Percentiles rank a stretch among this genome's conserved stretches.
phyloP scores from a whole-genome alignment of 1,140 invertebrate genomes.

The Musca vetustissima region DNA sequence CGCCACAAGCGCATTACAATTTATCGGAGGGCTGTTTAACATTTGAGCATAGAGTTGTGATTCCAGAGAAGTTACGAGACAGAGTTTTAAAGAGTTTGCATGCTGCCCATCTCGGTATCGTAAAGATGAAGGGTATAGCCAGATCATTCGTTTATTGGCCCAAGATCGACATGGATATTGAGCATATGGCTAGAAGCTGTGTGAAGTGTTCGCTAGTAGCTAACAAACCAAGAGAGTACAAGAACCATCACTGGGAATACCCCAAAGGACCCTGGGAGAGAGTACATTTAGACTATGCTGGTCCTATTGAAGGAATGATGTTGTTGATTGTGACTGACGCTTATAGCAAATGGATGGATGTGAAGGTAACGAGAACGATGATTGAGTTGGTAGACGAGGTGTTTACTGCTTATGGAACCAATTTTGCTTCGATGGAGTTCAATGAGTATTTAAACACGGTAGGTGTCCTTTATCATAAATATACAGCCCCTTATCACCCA shows the following conservation, averaged over 20 bases:
- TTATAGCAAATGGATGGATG: conserved; percentile 21
- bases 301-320: neutral
- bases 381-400: conserved; percentile 18
- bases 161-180: neutral
- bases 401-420: conserved; percentile 32
- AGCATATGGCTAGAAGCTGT: neutral
- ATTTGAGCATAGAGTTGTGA: neutral
- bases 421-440: conserved; percentile 30
- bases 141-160: conserved; percentile 10
- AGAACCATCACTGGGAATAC: conserved; percentile 4
- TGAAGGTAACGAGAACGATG: conserved; percentile 7
- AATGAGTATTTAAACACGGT: neutral
- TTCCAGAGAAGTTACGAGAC: neutral
- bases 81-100: neutral
- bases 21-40: neutral
- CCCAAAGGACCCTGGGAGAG: neutral
- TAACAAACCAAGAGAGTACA: neutral
- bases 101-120: neutral
- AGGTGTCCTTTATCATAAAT: neutral
- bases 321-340: conserved; percentile 13
- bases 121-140: neutral
- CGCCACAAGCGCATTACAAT: neutral
- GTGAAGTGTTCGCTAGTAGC: neutral
- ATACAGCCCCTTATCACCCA: conserved; percentile 8
- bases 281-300: conserved; percentile 10